Percentiles rank a stretch among this genome's conserved stretches.
These are phyloP conservation scores for Corythornis vintsioides DNA, from an alignment of 2,113 vertebrate species.

Conservation along the genomic window DNA sequence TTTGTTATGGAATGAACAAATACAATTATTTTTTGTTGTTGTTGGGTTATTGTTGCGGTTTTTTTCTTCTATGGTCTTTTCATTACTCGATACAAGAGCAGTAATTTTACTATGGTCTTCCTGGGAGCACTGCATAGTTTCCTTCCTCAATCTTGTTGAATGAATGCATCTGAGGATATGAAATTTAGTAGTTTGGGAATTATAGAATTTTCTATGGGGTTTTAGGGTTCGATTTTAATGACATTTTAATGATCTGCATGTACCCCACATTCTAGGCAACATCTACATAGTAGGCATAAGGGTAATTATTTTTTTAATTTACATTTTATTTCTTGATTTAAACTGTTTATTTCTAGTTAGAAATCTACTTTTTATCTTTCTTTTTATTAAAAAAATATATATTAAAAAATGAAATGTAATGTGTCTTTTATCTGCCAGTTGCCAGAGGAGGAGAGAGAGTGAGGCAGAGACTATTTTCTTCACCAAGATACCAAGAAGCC, in stretches of 20 bases:
- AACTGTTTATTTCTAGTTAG: not conserved
- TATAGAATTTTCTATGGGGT: not conserved
- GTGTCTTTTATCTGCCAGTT: no score
- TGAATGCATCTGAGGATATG: not conserved
- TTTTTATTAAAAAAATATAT: no score
- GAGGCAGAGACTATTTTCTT: no score
- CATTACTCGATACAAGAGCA: constrained; percentile 18
- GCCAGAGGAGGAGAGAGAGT: no score
- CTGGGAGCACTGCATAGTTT: not conserved
- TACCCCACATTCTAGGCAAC: not conserved
- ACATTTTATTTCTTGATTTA: not conserved
- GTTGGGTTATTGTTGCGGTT: not conserved
- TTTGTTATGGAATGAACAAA: constrained; percentile 29
- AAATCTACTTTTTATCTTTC: not conserved
- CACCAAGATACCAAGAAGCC: no score
- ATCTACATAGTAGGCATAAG: not conserved
- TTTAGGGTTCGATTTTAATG: constrained; percentile 4
- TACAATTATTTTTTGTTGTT: not conserved
- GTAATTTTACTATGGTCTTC: constrained; percentile 33
- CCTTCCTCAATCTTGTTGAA: constrained; percentile 33
- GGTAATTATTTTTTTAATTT: not conserved
- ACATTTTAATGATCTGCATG: not conserved
- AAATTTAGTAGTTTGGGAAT: not conserved
- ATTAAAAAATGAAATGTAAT: no score
- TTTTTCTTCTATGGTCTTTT: not conserved